Evolutionary conservation across 2,888 invertebrate species (phyloP).

Genomic region (Serrognathus titanus): DNA sequence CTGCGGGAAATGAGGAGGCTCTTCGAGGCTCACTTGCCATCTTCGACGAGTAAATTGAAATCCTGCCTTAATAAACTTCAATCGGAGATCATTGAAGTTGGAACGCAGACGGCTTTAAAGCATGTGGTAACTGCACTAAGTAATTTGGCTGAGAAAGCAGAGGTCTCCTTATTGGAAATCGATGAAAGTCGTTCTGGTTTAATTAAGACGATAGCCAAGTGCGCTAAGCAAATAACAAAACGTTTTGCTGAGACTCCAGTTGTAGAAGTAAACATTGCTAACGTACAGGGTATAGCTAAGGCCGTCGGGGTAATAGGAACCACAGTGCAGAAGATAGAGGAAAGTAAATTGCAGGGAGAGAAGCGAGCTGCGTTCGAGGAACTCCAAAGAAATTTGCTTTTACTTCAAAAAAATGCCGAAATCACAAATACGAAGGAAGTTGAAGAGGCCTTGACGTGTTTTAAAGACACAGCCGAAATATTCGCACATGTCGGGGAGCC

Average conservation of each 20-base stretch:
- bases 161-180: not conserved
- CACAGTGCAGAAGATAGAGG: not conserved
- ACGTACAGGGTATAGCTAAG: not conserved
- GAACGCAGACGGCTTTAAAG: conserved; percentile 17
- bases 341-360: no score
- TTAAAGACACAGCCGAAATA: not conserved
- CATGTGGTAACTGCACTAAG: conserved; percentile 18
- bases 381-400: no score
- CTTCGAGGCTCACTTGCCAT: no score
- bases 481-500: no score
- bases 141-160: conserved; percentile 15
- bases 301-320: not conserved
- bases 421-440: not conserved
- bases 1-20: no score
- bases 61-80: conserved; percentile 5
- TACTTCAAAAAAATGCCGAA: not conserved
- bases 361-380: no score
- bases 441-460: not conserved
- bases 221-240: no score
- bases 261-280: not conserved
- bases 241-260: not conserved
- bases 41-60: conserved; percentile 1
- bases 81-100: conserved; percentile 9
- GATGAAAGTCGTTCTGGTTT: no score
- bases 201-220: no score